These are phyloP conservation scores for Gambusia affinis DNA, from an alignment of 2,113 vertebrate genomes.

Conservation along the genomic window DNA sequence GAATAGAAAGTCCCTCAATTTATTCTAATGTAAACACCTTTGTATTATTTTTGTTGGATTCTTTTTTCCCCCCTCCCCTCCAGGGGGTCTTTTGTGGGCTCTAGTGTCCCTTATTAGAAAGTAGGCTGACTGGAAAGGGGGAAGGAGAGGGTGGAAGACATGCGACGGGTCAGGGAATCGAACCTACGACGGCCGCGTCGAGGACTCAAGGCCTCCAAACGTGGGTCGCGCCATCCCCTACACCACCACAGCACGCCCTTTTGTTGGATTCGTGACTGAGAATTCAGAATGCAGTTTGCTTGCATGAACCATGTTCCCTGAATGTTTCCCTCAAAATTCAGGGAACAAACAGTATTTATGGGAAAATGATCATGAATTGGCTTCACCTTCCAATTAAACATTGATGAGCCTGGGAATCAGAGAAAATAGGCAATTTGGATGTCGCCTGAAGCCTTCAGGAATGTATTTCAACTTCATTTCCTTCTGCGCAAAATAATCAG, in stretches of 20 bases:
- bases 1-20: not conserved
- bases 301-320: not conserved
- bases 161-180: too few relatives aligned
- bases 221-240: too few relatives aligned
- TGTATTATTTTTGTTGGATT: not conserved
- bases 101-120: too few relatives aligned
- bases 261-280: not conserved
- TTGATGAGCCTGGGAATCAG: slow-evolving; percentile 6
- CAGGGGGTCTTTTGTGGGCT: too few relatives aligned
- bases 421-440: not conserved
- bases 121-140: too few relatives aligned
- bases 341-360: not conserved
- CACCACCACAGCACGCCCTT: too few relatives aligned
- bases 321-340: not conserved
- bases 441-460: not conserved
- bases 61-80: too few relatives aligned
- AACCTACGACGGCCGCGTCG: too few relatives aligned
- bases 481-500: not conserved
- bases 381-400: not conserved
- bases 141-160: too few relatives aligned
- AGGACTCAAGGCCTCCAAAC: too few relatives aligned
- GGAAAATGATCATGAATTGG: not conserved
- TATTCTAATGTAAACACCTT: not conserved
- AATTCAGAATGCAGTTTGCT: not conserved
- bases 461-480: not conserved